A percentile compares a stretch with the other conserved stretches of the same genome.
phyloP scores from a whole-genome alignment of 2,797 vertebrate genomes.

The Sebastes elongatus region DNA sequence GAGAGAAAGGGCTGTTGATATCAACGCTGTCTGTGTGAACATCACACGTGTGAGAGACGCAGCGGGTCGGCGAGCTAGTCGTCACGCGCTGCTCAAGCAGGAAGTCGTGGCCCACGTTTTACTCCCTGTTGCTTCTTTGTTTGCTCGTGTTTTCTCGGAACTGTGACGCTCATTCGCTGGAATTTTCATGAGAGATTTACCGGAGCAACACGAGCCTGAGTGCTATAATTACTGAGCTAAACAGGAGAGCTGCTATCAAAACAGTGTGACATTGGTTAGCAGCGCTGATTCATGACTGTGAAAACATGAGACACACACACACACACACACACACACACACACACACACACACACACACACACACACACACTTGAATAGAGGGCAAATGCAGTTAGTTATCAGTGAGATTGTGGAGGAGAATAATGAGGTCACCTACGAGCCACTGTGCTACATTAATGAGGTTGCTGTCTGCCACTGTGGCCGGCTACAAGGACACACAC shows the following conservation, averaged over 20 bases:
- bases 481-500: constrained; percentile 44
- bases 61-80: too few species aligned
- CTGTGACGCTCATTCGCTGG: constrained; percentile 21
- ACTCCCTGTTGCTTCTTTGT: constrained; percentile 1
- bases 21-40: too few species aligned
- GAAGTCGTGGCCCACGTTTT: too few species aligned
- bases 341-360: background rate
- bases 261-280: constrained; percentile 30
- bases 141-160: constrained; percentile 51
- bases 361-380: constrained; percentile 7
- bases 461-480: constrained; percentile 49
- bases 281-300: constrained; percentile 60
- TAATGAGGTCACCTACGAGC: constrained; percentile 64
- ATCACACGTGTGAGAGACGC: too few species aligned
- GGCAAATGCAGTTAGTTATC: constrained; percentile 56
- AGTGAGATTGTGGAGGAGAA: constrained; percentile 46
- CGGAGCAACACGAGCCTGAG: constrained; percentile 22
- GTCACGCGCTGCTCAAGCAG: too few species aligned
- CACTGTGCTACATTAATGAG: constrained; percentile 67
- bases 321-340: background rate
- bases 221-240: constrained; percentile 55
- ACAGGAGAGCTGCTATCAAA: constrained; percentile 51
- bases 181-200: constrained; percentile 52
- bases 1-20: too few species aligned
- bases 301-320: constrained; percentile 10